Conservation (phyloP, 2,888 invertebrate genomes). For the Xestoiulus laeticollis region DNA sequence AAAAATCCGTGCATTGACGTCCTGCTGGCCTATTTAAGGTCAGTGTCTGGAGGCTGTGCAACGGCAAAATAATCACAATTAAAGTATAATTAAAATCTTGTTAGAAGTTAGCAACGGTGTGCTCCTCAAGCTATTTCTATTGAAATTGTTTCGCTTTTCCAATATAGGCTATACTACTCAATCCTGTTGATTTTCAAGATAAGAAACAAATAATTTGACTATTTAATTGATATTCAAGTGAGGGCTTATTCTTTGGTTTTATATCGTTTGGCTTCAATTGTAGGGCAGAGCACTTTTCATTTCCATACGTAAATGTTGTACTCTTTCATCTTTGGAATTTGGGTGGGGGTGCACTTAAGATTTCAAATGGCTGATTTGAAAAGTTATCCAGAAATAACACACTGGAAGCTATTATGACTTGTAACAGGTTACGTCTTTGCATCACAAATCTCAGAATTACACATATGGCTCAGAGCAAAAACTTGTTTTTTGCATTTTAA, state of each 20-base stretch:
- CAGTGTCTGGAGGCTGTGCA: neutral
- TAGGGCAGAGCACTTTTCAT: conserved; percentile 14
- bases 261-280: neutral
- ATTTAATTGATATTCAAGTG: conserved; percentile 17
- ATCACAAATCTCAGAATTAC: neutral
- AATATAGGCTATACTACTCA: neutral
- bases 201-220: conserved; percentile 23
- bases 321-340: neutral
- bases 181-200: neutral
- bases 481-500: no score
- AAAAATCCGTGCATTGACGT: neutral
- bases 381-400: neutral
- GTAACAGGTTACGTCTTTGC: neutral
- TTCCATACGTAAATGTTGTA: neutral
- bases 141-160: neutral
- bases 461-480: neutral
- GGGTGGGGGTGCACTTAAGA: neutral
- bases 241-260: neutral
- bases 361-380: neutral
- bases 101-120: neutral
- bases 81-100: conserved; percentile 31
- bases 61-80: neutral
- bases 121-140: neutral
- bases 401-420: neutral
- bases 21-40: neutral